Evolutionary conservation across 2,113 vertebrate genomes (phyloP).

Genomic region (Protobothrops mucrosquamatus): DNA sequence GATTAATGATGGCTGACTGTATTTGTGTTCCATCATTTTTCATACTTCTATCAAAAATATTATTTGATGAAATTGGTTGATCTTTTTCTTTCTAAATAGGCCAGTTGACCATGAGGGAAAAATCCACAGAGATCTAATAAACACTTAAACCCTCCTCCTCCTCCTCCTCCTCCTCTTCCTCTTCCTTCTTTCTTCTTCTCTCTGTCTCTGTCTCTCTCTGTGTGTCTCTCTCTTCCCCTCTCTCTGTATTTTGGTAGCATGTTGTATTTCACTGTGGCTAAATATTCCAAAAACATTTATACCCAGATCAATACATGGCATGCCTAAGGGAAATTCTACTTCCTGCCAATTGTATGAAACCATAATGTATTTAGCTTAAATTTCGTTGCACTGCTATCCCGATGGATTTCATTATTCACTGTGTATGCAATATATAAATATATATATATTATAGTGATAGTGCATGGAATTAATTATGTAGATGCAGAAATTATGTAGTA

Average conservation of each 20-base stretch:
- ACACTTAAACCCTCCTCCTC: not conserved
- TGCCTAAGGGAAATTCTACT: conserved; percentile 3
- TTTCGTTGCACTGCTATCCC: not conserved
- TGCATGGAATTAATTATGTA: not conserved
- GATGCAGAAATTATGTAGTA: not conserved
- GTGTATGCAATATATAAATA: not conserved
- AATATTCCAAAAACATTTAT: conserved; percentile 4
- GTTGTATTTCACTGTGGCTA: not conserved
- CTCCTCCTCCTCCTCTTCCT: not conserved
- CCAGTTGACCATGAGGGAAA: not conserved
- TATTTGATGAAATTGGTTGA: not conserved
- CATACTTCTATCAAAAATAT: not conserved
- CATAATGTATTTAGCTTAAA: not conserved
- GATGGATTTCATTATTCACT: not conserved
- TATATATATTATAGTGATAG: not conserved
- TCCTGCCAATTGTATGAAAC: not conserved
- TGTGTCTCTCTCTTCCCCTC: too few relatives aligned
- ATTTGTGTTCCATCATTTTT: not conserved
- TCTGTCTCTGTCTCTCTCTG: too few relatives aligned
- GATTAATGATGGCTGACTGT: conserved; percentile 1
- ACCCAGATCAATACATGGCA: not conserved
- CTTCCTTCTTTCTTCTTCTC: too few relatives aligned
- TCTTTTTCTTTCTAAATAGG: conserved; percentile 10
- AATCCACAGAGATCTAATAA: not conserved
- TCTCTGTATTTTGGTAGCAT: not conserved